Percentiles rank a stretch among this genome's conserved stretches.
These are phyloP conservation scores for Aspidapion aeneum DNA, from an alignment of 2,888 invertebrate genomes.

Conservation along the genomic window DNA sequence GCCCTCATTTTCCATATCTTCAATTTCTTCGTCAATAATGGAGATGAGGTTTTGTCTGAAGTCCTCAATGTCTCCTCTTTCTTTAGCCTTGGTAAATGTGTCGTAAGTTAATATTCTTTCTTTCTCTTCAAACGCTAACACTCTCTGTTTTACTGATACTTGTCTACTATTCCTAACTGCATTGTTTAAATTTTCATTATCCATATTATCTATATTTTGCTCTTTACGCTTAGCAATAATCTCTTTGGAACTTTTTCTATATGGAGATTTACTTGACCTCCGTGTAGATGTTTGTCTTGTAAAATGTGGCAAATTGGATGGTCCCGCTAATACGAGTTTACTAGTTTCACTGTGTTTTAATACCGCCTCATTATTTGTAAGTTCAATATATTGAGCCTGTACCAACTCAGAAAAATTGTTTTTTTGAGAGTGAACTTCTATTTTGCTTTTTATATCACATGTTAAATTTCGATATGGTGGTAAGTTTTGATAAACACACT, in stretches of 20 bases:
- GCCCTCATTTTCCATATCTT: conserved; percentile 30
- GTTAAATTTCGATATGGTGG: background rate
- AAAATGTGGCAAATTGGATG: background rate
- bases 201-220: too few relatives aligned
- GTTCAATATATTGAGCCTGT: background rate
- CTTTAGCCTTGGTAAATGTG: conserved; percentile 28
- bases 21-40: conserved; percentile 29
- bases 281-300: background rate
- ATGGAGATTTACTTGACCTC: background rate
- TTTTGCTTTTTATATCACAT: background rate
- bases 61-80: conserved; percentile 27
- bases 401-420: background rate
- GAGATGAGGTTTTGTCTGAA: conserved; percentile 26
- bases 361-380: background rate
- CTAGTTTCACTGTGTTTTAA: background rate
- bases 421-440: background rate
- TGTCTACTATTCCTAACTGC: background rate
- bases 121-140: too few relatives aligned
- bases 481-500: background rate
- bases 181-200: background rate
- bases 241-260: background rate
- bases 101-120: conserved; percentile 14
- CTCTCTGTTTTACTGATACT: background rate
- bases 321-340: background rate
- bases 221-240: background rate